Base-by-base conservation (phyloP, 1,140 invertebrate genomes). In the Luehdorfia chinensis region DNA sequence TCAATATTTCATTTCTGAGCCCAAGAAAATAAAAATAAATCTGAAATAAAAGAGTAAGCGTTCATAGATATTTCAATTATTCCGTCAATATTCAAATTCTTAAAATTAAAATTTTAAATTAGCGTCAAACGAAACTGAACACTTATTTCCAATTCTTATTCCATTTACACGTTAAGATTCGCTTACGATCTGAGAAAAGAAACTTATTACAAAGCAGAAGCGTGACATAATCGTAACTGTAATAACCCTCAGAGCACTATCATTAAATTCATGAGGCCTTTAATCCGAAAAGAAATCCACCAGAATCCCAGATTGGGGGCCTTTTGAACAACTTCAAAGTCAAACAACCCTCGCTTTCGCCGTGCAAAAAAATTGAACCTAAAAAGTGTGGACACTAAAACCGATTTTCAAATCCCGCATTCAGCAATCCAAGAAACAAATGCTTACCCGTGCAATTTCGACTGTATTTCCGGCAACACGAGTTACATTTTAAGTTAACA, bases 401-500 rank as follows among this genome's bases (percentile, higher is more conserved):
- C 27, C 28, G 33, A 66, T 58, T 67, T 71, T 70, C 8, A 28
- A 47, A 59, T 45, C 32, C 27, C 34, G 15, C 44, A 43, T 39
- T 28, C 37, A 33, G 34, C 56, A 66, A 71, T 68, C 55, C 56
- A 71, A 73, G 72, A 75, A 85, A 77, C 78, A 79, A 83, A 83
- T 77, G 81, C 66, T 75, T 67, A 75, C 56, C 60, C 66, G 66
- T 80, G 76, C 81, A 85, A 85, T 85, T 85, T 83, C 71, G 78
- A 81, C 81, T 83, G 78, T 85, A 83, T 83, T 75, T 85, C 81
- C 78, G 78, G 77, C 65, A 69, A 85, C 81, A 85, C 79, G 81
- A 68, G 81, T 85, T 83, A 83, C 81, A 85, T 85, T 85, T 85
- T 83, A 85, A 85, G 69, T 85, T 85, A 81, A 83, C 81, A 85